Evolutionary conservation across 1,140 invertebrate genomes (phyloP).

Genomic region (Brachionus sp.): DNA sequence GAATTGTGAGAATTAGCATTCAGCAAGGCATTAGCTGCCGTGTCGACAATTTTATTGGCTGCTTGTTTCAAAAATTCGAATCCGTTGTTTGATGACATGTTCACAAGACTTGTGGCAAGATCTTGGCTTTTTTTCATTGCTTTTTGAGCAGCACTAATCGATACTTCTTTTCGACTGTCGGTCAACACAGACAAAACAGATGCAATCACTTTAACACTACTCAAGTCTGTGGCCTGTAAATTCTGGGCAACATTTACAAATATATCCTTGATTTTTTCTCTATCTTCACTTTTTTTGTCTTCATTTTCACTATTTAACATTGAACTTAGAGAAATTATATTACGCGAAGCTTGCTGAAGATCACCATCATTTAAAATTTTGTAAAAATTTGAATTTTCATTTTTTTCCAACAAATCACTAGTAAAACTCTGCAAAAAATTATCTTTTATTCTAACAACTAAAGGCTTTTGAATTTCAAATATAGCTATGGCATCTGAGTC

Average conservation of each 20-base stretch:
- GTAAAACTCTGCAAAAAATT: not conserved
- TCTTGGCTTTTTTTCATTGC: not conserved
- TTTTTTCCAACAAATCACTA: not conserved
- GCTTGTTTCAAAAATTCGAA: not conserved
- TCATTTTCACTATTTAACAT: not conserved
- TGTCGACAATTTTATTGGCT: not conserved
- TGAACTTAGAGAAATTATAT: not conserved
- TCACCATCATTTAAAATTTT: not conserved
- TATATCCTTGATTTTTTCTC: not conserved
- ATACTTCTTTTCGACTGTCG: not conserved
- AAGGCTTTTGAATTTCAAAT: not conserved
- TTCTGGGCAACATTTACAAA: not conserved
- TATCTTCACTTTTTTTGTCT: not conserved
- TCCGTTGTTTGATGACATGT: not conserved
- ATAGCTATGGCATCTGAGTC: not conserved
- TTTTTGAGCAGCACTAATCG: not conserved
- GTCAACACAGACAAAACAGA: not conserved
- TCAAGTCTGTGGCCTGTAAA: not conserved
- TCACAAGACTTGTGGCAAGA: not conserved
- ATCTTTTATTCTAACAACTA: not conserved
- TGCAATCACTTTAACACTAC: not conserved
- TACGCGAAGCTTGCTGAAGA: not conserved
- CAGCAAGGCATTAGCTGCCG: not conserved
- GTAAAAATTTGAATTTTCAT: not conserved
- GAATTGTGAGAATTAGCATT: not conserved